phyloP scores from a whole-genome alignment of 2,113 vertebrate genomes.

The Dicentrarchus labrax region DNA sequence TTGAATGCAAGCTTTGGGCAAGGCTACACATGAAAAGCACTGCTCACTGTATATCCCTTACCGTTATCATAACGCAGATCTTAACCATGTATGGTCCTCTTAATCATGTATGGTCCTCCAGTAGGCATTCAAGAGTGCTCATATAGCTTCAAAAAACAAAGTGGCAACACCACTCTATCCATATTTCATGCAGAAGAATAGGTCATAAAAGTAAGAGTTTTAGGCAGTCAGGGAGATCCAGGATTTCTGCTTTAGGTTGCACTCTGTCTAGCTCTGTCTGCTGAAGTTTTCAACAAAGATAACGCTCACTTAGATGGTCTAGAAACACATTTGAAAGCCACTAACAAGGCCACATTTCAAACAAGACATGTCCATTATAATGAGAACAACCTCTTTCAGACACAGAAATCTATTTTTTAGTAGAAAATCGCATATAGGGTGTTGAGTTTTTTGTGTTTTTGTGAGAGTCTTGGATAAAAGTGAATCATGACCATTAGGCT shows the following conservation, averaged over 20 bases:
- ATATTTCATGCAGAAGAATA: not conserved
- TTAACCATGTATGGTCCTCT: not conserved
- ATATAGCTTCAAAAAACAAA: not conserved
- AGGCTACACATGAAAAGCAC: not conserved
- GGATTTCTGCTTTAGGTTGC: not conserved
- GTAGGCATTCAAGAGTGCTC: no score
- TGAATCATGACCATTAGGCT: not conserved
- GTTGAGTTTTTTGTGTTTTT: slow-evolving; percentile 15
- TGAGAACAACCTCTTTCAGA: not conserved
- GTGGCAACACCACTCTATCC: not conserved
- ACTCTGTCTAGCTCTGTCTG: not conserved
- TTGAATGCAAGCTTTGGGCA: not conserved
- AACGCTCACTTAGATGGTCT: slow-evolving; percentile 1
- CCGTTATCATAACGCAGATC: not conserved
- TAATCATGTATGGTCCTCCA: not conserved
- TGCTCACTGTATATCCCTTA: not conserved
- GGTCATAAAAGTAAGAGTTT: not conserved
- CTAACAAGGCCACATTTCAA: slow-evolving; percentile 38
- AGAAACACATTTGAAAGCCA: slow-evolving; percentile 14
- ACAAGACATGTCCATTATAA: slow-evolving; percentile 13
- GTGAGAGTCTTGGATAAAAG: not conserved
- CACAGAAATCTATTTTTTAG: slow-evolving; percentile 14
- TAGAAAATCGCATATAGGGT: not conserved
- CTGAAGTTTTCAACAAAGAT: not conserved
- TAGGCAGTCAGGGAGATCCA: not conserved